These are phyloP conservation scores for Enteromius unitaeniatus DNA, from an alignment of 2,797 vertebrate species.

Conservation along the genomic window DNA sequence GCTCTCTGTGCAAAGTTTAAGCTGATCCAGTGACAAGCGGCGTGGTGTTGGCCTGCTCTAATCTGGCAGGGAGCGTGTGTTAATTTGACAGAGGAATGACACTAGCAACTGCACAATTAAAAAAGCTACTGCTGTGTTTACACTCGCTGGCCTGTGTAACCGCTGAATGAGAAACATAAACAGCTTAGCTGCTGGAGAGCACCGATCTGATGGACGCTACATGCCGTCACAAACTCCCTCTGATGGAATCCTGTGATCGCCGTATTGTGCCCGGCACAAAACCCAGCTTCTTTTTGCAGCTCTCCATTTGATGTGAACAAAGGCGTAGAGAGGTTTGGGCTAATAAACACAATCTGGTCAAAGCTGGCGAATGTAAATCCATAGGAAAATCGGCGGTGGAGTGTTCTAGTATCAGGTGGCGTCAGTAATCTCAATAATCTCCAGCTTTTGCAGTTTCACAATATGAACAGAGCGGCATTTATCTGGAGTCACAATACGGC, in stretches of 20 bases:
- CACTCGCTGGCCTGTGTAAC: slow-evolving; percentile 81
- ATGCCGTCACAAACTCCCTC: slow-evolving; percentile 66
- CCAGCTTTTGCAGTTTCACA: slow-evolving; percentile 27
- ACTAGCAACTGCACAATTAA: slow-evolving; percentile 81
- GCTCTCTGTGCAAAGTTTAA: slow-evolving; percentile 84
- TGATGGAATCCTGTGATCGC: slow-evolving; percentile 81
- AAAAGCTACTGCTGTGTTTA: slow-evolving; percentile 83
- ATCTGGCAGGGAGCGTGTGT: slow-evolving; percentile 72
- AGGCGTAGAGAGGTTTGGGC: slow-evolving; percentile 53
- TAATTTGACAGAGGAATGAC: slow-evolving; percentile 79
- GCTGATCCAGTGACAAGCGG: slow-evolving; percentile 81
- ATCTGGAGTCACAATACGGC: slow-evolving; percentile 23
- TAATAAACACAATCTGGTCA: slow-evolving; percentile 79
- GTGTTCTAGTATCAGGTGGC: slow-evolving; percentile 67
- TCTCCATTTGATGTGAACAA: slow-evolving; percentile 59
- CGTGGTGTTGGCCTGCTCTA: slow-evolving; percentile 70
- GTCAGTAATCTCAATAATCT: slow-evolving; percentile 65
- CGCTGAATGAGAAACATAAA: slow-evolving; percentile 82
- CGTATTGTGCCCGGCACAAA: slow-evolving; percentile 76
- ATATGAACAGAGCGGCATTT: slow-evolving; percentile 19
- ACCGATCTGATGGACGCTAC: slow-evolving; percentile 67
- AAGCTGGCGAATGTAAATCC: slow-evolving; percentile 63
- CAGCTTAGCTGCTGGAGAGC: slow-evolving; percentile 79
- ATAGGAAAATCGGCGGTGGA: slow-evolving; percentile 74
- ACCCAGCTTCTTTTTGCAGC: slow-evolving; percentile 79